A percentile compares a stretch with the other conserved stretches of the same genome.
These are phyloP conservation scores for Linyphia triangularis DNA, from an alignment of 2,888 invertebrate species.

Conservation along the genomic window DNA sequence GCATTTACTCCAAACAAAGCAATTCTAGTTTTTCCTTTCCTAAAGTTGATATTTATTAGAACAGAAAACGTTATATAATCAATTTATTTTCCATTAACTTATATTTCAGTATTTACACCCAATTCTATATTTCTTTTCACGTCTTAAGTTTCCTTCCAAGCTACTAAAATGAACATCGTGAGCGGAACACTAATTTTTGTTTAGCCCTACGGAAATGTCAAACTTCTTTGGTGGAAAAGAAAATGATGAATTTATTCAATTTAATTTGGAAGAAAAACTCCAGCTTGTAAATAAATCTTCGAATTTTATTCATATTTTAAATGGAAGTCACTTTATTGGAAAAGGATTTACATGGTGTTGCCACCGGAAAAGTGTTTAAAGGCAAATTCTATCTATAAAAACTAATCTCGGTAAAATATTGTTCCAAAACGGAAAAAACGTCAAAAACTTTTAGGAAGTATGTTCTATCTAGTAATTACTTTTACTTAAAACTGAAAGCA, in stretches of 20 bases:
- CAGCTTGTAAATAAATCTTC: constrained; percentile 1
- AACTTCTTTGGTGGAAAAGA: not conserved
- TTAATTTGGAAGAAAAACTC: constrained; percentile 26
- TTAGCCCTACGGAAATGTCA: not conserved
- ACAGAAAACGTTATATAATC: no score
- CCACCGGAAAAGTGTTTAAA: constrained; percentile 24
- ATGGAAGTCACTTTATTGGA: constrained; percentile 32
- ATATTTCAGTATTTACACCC: no score
- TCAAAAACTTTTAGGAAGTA: not conserved
- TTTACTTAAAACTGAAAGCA: constrained; percentile 46
- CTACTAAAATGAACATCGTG: no score
- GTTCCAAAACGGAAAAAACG: not conserved
- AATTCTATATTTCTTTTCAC: no score
- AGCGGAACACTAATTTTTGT: not conserved
- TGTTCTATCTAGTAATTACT: constrained; percentile 53
- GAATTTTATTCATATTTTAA: constrained; percentile 12
- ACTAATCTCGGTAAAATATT: not conserved
- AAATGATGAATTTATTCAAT: constrained; percentile 16
- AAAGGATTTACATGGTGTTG: constrained; percentile 38
- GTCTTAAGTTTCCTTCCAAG: no score
- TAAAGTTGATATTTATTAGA: no score
- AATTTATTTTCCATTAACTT: no score
- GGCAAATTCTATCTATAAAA: constrained; percentile 31
- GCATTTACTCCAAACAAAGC: no score
- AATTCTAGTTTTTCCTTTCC: no score